Evolutionary conservation across 2,797 vertebrate genomes (phyloP), one percentile per base, ranked within the genome.

Genomic region (Oreochromis grahami): DNA sequence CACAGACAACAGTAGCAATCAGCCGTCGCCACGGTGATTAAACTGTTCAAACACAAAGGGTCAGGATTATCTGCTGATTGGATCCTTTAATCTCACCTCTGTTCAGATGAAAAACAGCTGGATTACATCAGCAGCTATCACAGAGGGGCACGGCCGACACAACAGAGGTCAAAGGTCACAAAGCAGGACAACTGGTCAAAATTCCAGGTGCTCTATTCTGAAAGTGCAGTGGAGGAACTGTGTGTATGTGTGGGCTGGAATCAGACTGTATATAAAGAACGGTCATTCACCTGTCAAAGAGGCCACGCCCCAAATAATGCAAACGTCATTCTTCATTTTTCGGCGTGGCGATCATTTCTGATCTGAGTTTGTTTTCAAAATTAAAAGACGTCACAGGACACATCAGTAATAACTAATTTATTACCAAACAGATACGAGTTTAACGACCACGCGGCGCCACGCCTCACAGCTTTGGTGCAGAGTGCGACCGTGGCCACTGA

Each of bases 1-100:
- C 24, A 24, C 24, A 24, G 6, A 9, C 43, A 15, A 79, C 80
- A 86, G 87, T 77, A 77, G 45, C 53, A 19, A 43, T 17, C 50
- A 80, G 53, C 10, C 12, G 15, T 60, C 65, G 38, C 38, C 19
- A 36, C 72, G 41, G 63, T 88, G 68, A 87, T 84, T 84, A 84
- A 55, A 76, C 56, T 56, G 78, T 70, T 26, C 65, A 77, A 53
- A 83, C 58, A 83, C 80, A 77, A 53, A 86, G 68, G 79, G 83
- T 45, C 12, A 72, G 85, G 83, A 86, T 88, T 88, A 88, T 21
- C 14, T 2, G 32, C 50, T 34, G 79, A 80, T 55, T 50, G 63
- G 55, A 36, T 80, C 60, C 78, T 63, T 68, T 90, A 88, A 90
- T 87, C 88, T 82, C 82, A 55, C 68, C 68, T 32, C 68, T 72